Evolutionary conservation across 2,113 vertebrate species (phyloP), one percentile per base, ranked within the genome.

Genomic region (Brachyistius frenatus): DNA sequence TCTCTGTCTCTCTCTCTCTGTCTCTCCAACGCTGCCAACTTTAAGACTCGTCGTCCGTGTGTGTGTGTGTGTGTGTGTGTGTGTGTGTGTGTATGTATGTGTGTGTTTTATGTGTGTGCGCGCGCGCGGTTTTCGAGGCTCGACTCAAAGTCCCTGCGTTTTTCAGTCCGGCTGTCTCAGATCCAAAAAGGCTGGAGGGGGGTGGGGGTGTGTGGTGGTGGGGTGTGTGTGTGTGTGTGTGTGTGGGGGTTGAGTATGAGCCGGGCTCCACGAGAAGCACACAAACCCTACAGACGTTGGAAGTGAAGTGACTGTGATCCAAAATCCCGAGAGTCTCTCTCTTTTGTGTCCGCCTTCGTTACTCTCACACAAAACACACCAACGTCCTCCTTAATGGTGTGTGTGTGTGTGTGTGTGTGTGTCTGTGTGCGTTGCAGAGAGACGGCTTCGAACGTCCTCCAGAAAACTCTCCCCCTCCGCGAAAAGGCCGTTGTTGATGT

Each of bases 241-340:
- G 23, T 23, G 23, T 23, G 23, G 1, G 23, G 23, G 23, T 23
- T 10, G 64, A 86, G 82, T 85, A 71, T 49, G 73, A 73, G 83
- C 65, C 1, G 75, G 66, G 53, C 61, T 49, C 67, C 77, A 68
- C 73, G 74, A 23, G 55, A 73, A 69, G 55, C 57, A 66, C 56
- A 72, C 65, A 74, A 65, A 74, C 53, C 69, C 80, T 75, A 49
- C 62, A 76, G 79, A 75, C 73, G 2, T 7, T 74, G 83, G 58
- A 81, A 79, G 66, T 49, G n/a, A 63, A 86, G 80, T 76, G 83
- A 37, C 49, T 75, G 66, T 85, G 81, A 87, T 81, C 74, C 71
- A 58, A 65, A 83, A 56, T 81, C 86, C 80, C 72, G 5, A 62
- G 74, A 62, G 81, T 80, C 68, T 66, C 73, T 80, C 67, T 23